A percentile compares a stretch with the other conserved stretches of the same genome.
These are phyloP conservation scores for Asteroscopus sphinx DNA, from an alignment of 2,888 invertebrate species.

Conservation along the genomic window DNA sequence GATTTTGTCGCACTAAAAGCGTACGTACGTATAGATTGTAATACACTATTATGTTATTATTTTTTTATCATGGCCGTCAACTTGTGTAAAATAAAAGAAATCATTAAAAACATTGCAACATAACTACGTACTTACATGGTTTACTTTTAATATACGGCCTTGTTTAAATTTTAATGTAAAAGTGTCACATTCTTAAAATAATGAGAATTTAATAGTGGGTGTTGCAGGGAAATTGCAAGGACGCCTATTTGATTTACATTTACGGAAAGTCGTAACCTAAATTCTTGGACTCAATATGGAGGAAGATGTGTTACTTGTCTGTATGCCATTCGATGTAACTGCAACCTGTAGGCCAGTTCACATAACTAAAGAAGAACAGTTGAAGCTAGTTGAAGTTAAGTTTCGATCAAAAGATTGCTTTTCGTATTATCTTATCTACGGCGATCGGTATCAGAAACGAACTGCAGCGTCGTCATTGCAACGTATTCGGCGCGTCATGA, in stretches of 20 bases:
- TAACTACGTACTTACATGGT: conserved; percentile 41
- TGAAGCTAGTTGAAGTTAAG: too few species aligned
- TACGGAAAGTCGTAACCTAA: conserved; percentile 18
- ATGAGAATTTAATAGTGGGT: conserved; percentile 43
- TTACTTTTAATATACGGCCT: conserved; percentile 52
- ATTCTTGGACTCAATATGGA: conserved; percentile 8
- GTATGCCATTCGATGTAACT: background rate
- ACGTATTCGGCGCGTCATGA: too few species aligned
- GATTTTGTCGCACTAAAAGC: conserved; percentile 42
- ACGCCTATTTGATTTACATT: conserved; percentile 31
- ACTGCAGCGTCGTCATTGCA: too few species aligned
- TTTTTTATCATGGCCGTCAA: conserved; percentile 47
- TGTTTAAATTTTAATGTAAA: conserved; percentile 49
- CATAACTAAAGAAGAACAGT: too few species aligned
- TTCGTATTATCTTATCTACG: too few species aligned
- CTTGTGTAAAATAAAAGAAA: conserved; percentile 59
- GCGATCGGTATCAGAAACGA: too few species aligned
- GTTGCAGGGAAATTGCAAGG: conserved; percentile 34
- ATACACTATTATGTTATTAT: conserved; percentile 46
- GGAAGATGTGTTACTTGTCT: conserved; percentile 33
- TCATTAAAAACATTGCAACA: conserved; percentile 63
- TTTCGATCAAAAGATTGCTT: too few species aligned
- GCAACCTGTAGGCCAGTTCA: too few species aligned
- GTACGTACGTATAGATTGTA: conserved; percentile 25
- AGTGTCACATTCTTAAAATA: conserved; percentile 55